Conservation (phyloP, 2,113 vertebrate genomes). For the Oriolus oriolus region DNA sequence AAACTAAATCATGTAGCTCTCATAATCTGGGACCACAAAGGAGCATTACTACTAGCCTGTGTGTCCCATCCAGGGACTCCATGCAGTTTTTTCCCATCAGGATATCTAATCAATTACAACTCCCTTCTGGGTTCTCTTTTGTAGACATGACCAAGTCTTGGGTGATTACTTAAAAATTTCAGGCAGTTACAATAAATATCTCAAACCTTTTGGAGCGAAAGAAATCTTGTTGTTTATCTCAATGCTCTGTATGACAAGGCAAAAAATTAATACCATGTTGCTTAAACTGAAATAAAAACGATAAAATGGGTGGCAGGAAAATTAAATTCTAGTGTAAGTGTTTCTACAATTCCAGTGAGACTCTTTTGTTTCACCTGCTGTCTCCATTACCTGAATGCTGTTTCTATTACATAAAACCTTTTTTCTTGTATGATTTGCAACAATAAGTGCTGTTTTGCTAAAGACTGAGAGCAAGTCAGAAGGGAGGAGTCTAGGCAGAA, state of each 20-base stretch:
- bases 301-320: not conserved
- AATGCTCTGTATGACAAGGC: not conserved
- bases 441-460: not conserved
- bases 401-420: not conserved
- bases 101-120: not conserved
- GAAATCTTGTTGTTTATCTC: not conserved
- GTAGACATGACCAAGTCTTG: not conserved
- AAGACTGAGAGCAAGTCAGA: not conserved
- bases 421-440: not conserved
- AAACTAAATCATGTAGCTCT: not conserved
- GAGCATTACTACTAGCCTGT: not conserved
- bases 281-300: not conserved
- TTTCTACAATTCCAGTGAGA: not conserved
- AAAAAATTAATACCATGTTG: not conserved
- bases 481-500: not conserved
- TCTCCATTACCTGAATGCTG: not conserved
- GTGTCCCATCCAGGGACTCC: not conserved
- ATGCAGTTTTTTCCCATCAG: not conserved
- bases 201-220: not conserved
- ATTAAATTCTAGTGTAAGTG: not conserved
- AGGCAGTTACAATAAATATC: not conserved
- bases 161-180: not conserved
- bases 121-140: not conserved
- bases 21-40: not conserved
- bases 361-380: not conserved